These are phyloP conservation scores for Matsumyia berberina DNA, from an alignment of 2,888 invertebrate species.

Conservation along the genomic window DNA sequence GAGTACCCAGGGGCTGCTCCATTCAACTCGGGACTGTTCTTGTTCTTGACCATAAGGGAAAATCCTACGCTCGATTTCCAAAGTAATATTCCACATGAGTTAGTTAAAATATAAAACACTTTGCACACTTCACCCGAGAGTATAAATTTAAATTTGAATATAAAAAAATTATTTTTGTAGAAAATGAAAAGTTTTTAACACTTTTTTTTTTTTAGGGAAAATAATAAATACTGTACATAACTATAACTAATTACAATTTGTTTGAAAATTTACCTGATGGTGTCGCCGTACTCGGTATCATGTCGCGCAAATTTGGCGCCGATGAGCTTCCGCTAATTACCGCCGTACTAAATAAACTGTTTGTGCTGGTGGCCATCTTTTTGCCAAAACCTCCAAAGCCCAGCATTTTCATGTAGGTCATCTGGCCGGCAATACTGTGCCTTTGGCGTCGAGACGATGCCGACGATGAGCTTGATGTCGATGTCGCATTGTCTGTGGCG, in stretches of 20 bases:
- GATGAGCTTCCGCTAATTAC: slow-evolving; percentile 97
- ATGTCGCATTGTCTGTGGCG: slow-evolving; percentile 82
- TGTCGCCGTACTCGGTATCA: slow-evolving; percentile 91
- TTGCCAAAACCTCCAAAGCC: slow-evolving; percentile 90
- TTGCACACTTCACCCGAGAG: slow-evolving; percentile 16
- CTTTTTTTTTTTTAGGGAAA: no score
- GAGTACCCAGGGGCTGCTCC: no score
- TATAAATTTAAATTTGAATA: neutral
- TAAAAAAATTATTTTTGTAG: neutral
- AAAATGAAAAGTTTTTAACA: neutral
- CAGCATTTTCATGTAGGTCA: slow-evolving; percentile 96
- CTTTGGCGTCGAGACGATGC: slow-evolving; percentile 91
- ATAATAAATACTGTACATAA: no score
- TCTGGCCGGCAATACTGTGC: slow-evolving; percentile 98
- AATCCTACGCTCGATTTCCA: no score
- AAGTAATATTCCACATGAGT: no score
- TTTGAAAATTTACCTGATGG: slow-evolving; percentile 88
- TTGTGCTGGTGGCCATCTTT: slow-evolving; percentile 89
- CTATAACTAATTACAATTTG: neutral
- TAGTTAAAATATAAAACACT: slow-evolving; percentile 23
- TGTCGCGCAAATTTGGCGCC: slow-evolving; percentile 94
- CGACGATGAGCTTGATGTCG: slow-evolving; percentile 83
- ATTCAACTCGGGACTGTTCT: no score
- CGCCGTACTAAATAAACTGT: slow-evolving; percentile 97
- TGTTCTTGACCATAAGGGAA: no score